phyloP scores from a whole-genome alignment of 2,113 vertebrate genomes.

The Petaurus breviceps region DNA sequence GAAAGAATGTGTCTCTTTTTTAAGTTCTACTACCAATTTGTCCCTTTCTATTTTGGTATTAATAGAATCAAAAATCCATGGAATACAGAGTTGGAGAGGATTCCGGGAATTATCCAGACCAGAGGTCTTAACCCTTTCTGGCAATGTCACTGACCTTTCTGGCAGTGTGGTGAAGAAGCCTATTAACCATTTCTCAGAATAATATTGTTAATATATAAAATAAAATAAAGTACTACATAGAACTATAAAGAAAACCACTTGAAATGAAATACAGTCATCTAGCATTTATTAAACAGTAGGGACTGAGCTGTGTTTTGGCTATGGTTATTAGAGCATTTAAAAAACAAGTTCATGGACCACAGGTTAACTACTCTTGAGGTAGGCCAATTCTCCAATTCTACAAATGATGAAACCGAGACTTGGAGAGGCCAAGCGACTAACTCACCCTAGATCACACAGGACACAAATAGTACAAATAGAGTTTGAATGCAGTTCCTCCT shows the following conservation, averaged over 20 bases:
- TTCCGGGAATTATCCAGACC: neutral
- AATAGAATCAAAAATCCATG: neutral
- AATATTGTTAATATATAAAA: neutral
- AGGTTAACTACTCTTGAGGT: neutral
- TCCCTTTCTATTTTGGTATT: neutral
- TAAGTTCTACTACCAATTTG: neutral
- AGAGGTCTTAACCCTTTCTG: neutral
- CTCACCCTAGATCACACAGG: neutral
- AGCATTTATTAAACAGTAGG: neutral
- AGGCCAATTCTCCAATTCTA: neutral
- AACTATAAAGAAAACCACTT: neutral
- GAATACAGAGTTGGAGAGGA: neutral
- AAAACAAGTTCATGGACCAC: neutral
- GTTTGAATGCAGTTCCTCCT: too few species aligned
- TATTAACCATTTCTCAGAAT: neutral
- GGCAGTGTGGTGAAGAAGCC: neutral
- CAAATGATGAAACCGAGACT: neutral
- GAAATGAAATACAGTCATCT: neutral
- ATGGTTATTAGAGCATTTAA: neutral
- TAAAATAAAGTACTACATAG: neutral
- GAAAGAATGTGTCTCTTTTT: neutral
- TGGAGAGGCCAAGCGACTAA: neutral
- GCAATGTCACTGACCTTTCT: neutral
- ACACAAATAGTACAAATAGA: too few species aligned
- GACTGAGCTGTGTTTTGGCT: neutral